These are phyloP conservation scores for Chironex yamaguchii DNA, from an alignment of 30 jellyfish, hydroid and myxozoan genomes.

Conservation along the genomic window DNA sequence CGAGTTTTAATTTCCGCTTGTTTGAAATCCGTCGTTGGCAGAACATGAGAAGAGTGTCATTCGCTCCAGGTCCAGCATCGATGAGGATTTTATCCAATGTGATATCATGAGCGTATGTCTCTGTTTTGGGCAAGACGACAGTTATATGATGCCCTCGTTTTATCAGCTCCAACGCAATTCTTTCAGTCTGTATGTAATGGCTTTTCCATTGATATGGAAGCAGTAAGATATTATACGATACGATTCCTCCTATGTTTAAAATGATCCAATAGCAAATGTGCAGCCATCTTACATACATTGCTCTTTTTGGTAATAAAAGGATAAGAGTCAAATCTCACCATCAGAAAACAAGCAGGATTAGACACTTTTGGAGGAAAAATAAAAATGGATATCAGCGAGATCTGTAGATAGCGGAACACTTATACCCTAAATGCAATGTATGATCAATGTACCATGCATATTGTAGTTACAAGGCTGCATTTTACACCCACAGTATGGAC, in stretches of 20 bases:
- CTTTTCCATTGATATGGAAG: conserved; percentile 72
- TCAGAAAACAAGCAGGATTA: no score
- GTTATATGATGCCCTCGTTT: conserved; percentile 46
- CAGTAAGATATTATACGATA: conserved; percentile 10
- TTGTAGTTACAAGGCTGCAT: no score
- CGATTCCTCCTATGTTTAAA: neutral
- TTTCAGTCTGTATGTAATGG: conserved; percentile 18
- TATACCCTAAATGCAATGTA: no score
- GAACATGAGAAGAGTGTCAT: conserved; percentile 14
- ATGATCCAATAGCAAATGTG: no score
- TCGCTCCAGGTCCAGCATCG: neutral
- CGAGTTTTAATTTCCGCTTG: conserved; percentile 11
- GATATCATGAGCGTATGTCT: conserved; percentile 4
- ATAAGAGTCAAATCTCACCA: no score
- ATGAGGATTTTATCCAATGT: neutral
- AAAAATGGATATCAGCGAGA: no score
- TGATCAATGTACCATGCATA: no score
- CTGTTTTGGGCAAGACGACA: conserved; percentile 27
- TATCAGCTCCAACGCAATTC: conserved; percentile 29
- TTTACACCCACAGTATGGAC: no score
- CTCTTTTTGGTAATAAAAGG: no score
- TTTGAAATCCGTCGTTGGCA: conserved; percentile 13
- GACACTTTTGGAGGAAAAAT: no score
- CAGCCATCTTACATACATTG: no score
- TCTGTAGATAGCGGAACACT: no score